A percentile compares a stretch with the other conserved stretches of the same genome.
phyloP scores from a whole-genome alignment of 2,888 invertebrate species.

The Euplagia quadripunctaria region DNA sequence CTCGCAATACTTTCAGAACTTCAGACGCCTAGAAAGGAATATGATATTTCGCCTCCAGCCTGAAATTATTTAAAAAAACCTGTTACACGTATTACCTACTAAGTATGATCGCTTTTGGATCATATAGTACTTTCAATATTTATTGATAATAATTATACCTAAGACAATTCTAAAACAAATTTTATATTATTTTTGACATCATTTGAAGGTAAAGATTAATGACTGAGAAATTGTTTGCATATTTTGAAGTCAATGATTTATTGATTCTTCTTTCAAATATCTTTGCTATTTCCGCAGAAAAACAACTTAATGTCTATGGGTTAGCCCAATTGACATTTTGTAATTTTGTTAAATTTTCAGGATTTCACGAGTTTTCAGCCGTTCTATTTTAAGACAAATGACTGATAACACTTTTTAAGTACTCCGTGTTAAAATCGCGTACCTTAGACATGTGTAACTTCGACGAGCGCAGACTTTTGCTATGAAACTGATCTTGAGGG shows the following conservation, averaged over 20 bases:
- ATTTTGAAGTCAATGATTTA: conserved; percentile 7
- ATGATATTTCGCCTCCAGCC: too few relatives aligned
- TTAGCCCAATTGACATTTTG: conserved; percentile 66
- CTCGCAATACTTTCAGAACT: too few relatives aligned
- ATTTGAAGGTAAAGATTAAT: not conserved
- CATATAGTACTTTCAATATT: not conserved
- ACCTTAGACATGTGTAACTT: conserved; percentile 64
- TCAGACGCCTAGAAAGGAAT: too few relatives aligned
- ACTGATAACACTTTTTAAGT: conserved; percentile 76
- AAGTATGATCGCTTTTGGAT: too few relatives aligned
- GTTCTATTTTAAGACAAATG: conserved; percentile 85
- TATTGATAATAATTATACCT: not conserved
- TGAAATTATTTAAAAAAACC: too few relatives aligned
- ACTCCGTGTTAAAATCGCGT: conserved; percentile 60
- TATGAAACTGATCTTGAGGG: conserved; percentile 67
- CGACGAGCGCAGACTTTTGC: conserved; percentile 51
- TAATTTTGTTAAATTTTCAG: conserved; percentile 71
- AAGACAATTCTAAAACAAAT: not conserved
- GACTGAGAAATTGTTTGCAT: not conserved
- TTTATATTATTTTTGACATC: not conserved
- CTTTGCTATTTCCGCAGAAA: conserved; percentile 52
- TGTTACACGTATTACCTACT: not conserved
- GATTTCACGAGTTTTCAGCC: conserved; percentile 75
- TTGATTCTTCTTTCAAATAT: conserved; percentile 33
- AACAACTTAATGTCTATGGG: conserved; percentile 57